Evolutionary conservation across 2,888 invertebrate genomes (phyloP).

Genomic region (Chrysina gloriosa): DNA sequence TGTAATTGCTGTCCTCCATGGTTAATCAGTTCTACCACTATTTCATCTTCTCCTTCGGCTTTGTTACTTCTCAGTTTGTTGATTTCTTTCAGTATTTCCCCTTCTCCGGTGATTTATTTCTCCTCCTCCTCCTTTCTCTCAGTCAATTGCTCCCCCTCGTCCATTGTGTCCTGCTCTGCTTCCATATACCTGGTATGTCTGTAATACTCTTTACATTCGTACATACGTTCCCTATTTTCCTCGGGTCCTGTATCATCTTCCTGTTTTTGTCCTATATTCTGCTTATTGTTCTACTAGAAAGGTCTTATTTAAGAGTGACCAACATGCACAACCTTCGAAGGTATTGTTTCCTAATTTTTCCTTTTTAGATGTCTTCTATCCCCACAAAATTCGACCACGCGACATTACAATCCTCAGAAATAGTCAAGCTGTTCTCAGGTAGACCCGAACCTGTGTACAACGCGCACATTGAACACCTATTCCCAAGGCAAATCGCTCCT

Average conservation of each 20-base stretch:
- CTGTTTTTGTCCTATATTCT: neutral
- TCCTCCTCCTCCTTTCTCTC: neutral
- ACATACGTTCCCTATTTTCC: neutral
- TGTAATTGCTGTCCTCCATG: slow-evolving; percentile 3
- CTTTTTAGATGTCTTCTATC: too few relatives aligned
- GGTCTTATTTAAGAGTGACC: too few relatives aligned
- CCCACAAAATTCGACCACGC: too few relatives aligned
- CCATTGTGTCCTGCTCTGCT: neutral
- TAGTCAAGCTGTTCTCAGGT: too few relatives aligned
- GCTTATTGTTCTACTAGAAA: too few relatives aligned
- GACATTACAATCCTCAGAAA: too few relatives aligned
- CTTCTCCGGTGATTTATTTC: neutral
- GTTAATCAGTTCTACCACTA: neutral
- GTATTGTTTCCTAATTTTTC: too few relatives aligned
- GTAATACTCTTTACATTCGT: neutral
- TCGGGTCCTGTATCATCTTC: neutral
- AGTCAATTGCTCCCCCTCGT: neutral
- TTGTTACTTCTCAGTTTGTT: neutral
- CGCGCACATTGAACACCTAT: too few relatives aligned
- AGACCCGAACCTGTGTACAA: too few relatives aligned
- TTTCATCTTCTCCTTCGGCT: neutral
- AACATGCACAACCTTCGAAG: too few relatives aligned
- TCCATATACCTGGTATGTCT: neutral
- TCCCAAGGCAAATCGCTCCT: too few relatives aligned
- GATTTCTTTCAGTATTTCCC: neutral